Conservation (phyloP, 1,140 invertebrate genomes). For the Drosophila ficusphila region DNA sequence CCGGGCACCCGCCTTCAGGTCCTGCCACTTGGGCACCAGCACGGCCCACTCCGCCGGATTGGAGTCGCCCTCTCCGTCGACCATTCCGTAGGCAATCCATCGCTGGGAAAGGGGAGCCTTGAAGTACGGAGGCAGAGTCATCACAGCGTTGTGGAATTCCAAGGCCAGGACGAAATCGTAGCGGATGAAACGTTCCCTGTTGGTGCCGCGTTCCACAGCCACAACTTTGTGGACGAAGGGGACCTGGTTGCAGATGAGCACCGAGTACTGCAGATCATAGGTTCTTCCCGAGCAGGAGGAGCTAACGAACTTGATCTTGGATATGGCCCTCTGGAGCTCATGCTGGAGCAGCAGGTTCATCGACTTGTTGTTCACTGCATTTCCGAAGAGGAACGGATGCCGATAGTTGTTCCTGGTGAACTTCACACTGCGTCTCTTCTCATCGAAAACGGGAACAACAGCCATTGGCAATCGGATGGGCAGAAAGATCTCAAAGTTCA, state of each 20-base stretch:
- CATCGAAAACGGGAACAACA: slow-evolving; percentile 19
- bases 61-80: background rate
- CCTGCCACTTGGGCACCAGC: slow-evolving; percentile 46
- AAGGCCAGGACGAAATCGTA: slow-evolving; percentile 55
- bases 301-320: background rate
- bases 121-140: slow-evolving; percentile 31
- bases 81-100: slow-evolving; percentile 49
- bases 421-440: slow-evolving; percentile 19
- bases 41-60: slow-evolving; percentile 30
- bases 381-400: slow-evolving; percentile 52
- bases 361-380: slow-evolving; percentile 32
- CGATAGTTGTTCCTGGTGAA: background rate
- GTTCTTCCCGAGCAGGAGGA: background rate
- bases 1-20: background rate
- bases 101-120: slow-evolving; percentile 12
- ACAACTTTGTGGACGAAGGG: slow-evolving; percentile 49
- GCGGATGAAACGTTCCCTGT: slow-evolving; percentile 12
- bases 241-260: background rate
- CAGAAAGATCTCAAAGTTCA: slow-evolving; percentile 52
- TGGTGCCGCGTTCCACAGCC: slow-evolving; percentile 8
- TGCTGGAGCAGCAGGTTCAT: slow-evolving; percentile 41
- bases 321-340: slow-evolving; percentile 22
- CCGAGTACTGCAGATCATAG: slow-evolving; percentile 33
- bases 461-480: slow-evolving; percentile 34
- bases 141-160: slow-evolving; percentile 23